These are phyloP conservation scores for Cydia splendana DNA, from an alignment of 1,140 invertebrate genomes.

Conservation along the genomic window DNA sequence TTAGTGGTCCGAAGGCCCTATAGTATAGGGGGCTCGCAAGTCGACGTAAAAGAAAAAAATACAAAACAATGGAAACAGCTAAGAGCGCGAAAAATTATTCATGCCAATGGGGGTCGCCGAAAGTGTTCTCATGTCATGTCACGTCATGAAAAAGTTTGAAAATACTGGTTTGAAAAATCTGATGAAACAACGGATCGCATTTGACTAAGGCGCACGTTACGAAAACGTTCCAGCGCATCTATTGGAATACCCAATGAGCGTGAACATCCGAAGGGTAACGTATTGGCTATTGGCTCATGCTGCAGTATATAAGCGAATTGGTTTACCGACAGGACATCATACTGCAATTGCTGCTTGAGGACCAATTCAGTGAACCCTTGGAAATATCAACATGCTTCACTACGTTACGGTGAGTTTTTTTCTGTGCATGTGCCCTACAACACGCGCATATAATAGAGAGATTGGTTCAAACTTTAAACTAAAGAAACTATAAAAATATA, in stretches of 20 bases:
- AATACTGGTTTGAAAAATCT: slow-evolving; percentile 36
- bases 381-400: slow-evolving; percentile 55
- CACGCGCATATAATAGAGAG: no score
- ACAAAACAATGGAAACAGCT: no score
- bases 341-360: slow-evolving; percentile 9
- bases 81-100: no score
- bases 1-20: no score
- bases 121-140: no score
- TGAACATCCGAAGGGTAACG: slow-evolving; percentile 62
- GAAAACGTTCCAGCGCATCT: slow-evolving; percentile 54
- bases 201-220: slow-evolving; percentile 52
- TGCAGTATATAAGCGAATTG: slow-evolving; percentile 37
- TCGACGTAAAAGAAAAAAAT: no score
- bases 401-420: slow-evolving; percentile 60
- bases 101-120: no score
- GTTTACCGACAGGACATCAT: slow-evolving; percentile 31
- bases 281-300: slow-evolving; percentile 49
- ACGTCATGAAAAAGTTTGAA: no score
- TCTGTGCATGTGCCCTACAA: no score
- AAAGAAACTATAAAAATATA: no score
- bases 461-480: no score
- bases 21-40: no score
- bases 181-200: slow-evolving; percentile 43
- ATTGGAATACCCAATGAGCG: slow-evolving; percentile 71
- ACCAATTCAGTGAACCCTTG: neutral